Percentiles rank a stretch among this genome's conserved stretches.
phyloP scores from a whole-genome alignment of 2,888 invertebrate species.

The Unio pictorum region DNA sequence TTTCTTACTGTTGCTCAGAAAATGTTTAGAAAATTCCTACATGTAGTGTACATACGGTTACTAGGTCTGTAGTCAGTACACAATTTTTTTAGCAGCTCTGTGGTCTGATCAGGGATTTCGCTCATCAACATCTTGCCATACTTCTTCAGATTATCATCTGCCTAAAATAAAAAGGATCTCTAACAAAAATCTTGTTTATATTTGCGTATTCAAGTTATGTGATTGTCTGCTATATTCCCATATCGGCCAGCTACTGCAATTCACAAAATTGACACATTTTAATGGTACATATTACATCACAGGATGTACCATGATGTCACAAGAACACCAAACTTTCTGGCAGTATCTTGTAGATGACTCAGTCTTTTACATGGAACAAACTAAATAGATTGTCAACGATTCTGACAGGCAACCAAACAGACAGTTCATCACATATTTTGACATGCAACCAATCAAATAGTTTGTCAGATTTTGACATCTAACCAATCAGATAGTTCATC shows the following conservation, averaged over 20 bases:
- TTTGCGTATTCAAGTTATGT: neutral
- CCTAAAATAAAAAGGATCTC: slow-evolving; percentile 68
- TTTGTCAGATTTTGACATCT: too few species aligned
- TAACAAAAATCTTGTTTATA: neutral
- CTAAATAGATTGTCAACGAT: too few species aligned
- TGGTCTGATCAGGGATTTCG: slow-evolving; percentile 84
- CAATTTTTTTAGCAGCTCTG: slow-evolving; percentile 84
- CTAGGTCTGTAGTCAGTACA: slow-evolving; percentile 77
- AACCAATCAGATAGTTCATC: neutral
- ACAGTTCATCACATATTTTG: too few species aligned
- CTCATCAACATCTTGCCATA: slow-evolving; percentile 88
- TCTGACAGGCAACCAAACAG: too few species aligned
- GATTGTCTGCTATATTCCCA: neutral
- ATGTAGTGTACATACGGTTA: slow-evolving; percentile 57
- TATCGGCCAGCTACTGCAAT: neutral
- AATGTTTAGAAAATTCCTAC: neutral
- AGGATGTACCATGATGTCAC: neutral
- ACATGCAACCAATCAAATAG: too few species aligned
- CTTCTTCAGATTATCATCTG: slow-evolving; percentile 84
- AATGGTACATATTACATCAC: neutral
- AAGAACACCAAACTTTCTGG: neutral
- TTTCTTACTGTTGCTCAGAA: neutral
- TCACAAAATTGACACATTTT: neutral
- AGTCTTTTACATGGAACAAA: too few species aligned
- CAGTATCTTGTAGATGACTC: neutral